Evolutionary conservation across 2,797 vertebrate species (phyloP).

Genomic region (Karalla daura): DNA sequence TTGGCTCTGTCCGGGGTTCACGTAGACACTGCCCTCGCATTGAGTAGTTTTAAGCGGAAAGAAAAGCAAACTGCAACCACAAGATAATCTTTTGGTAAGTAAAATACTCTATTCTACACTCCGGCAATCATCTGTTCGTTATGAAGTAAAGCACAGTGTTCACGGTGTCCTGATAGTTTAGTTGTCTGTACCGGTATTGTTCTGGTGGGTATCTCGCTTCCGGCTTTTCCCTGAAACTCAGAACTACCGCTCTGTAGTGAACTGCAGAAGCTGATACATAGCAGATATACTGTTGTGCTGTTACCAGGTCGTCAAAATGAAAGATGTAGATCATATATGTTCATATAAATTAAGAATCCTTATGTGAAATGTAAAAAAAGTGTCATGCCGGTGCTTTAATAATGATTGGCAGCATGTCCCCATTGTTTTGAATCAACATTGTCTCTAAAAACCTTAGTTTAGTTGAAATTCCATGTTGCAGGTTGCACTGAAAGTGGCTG

Average conservation of each 20-base stretch:
- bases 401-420: fast-evolving
- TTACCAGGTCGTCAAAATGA: too few relatives aligned
- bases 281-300: background rate
- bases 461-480: too few relatives aligned
- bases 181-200: background rate
- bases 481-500: background rate
- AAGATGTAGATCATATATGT: too few relatives aligned
- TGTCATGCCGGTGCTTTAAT: background rate
- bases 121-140: fast-evolving
- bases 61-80: too few relatives aligned
- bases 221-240: background rate
- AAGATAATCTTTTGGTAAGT: slow-evolving; percentile 41
- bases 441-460: fast-evolving
- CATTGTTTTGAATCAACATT: background rate
- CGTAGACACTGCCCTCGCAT: too few relatives aligned
- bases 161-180: fast-evolving
- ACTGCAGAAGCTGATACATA: background rate
- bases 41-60: too few relatives aligned
- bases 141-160: too few relatives aligned
- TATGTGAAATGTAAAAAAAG: background rate
- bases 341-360: too few relatives aligned
- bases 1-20: fast-evolving
- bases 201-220: slow-evolving; percentile 4
- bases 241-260: background rate
- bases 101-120: fast-evolving